phyloP scores from a whole-genome alignment of 1,140 invertebrate species.

The Pseudomyrmex concolor region DNA sequence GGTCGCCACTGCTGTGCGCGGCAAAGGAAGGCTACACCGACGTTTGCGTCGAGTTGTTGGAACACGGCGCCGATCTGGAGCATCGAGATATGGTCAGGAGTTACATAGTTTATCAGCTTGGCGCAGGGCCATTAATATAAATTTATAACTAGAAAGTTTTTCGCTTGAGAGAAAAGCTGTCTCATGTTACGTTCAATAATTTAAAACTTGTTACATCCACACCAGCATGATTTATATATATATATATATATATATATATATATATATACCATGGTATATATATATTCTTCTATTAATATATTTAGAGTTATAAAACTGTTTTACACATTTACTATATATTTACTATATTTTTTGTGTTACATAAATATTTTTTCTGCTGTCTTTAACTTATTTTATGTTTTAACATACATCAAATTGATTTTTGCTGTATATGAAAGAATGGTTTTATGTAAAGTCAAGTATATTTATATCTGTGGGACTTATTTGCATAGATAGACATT shows the following conservation, averaged over 20 bases:
- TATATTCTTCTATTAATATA: neutral
- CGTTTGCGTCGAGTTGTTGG: slow-evolving; percentile 93
- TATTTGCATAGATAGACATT: neutral
- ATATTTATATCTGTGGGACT: neutral
- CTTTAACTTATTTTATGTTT: neutral
- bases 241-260: no score
- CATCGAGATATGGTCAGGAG: slow-evolving; percentile 94
- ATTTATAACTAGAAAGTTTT: neutral
- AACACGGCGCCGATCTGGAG: slow-evolving; percentile 94
- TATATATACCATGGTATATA: no score
- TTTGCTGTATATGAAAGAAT: no score
- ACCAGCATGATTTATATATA: neutral
- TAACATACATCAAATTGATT: no score
- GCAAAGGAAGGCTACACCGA: slow-evolving; percentile 95
- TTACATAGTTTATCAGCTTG: slow-evolving; percentile 20
- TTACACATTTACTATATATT: no score
- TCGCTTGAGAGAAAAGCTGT: neutral
- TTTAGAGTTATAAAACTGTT: no score
- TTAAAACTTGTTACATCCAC: neutral
- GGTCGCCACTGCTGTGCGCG: slow-evolving; percentile 96
- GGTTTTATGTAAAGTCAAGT: neutral
- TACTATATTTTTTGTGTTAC: no score
- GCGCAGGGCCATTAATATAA: slow-evolving; percentile 36
- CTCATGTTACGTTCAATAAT: neutral
- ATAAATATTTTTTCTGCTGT: neutral